Evolutionary conservation across 2,113 vertebrate species (phyloP).

Genomic region (Scomber colias): DNA sequence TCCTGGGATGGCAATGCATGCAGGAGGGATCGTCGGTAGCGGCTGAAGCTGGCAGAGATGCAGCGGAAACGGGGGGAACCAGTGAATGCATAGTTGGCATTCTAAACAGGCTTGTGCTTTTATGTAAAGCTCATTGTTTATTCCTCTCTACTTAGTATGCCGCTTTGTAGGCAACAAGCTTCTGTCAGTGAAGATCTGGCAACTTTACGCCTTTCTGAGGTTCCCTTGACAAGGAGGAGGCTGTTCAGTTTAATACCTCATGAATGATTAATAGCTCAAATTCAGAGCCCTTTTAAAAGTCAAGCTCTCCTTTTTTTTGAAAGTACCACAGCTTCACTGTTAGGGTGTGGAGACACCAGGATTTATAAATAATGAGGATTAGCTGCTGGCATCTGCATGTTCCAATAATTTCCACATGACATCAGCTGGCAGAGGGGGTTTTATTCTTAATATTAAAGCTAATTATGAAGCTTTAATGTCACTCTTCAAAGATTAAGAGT

Average conservation of each 20-base stretch:
- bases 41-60: constrained; percentile 49
- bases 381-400: constrained; percentile 27
- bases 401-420: constrained; percentile 33
- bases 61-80: constrained; percentile 45
- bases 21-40: constrained; percentile 46
- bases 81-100: constrained; percentile 67
- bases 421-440: constrained; percentile 7
- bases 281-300: constrained; percentile 29
- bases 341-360: constrained; percentile 18
- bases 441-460: constrained; percentile 38
- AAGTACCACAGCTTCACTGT: neutral
- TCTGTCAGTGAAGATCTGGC: constrained; percentile 46
- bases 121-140: constrained; percentile 66
- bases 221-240: constrained; percentile 20
- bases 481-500: constrained; percentile 12
- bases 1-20: constrained; percentile 30
- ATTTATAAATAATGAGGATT: constrained; percentile 38
- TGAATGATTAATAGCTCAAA: constrained; percentile 36
- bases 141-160: constrained; percentile 55
- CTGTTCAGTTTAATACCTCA: constrained; percentile 29
- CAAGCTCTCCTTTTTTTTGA: neutral
- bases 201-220: neutral
- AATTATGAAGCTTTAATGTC: constrained; percentile 31
- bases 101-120: constrained; percentile 68
- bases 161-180: constrained; percentile 40